Conservation (phyloP, 2,797 vertebrate species). For the Diplodus puntazzo region DNA sequence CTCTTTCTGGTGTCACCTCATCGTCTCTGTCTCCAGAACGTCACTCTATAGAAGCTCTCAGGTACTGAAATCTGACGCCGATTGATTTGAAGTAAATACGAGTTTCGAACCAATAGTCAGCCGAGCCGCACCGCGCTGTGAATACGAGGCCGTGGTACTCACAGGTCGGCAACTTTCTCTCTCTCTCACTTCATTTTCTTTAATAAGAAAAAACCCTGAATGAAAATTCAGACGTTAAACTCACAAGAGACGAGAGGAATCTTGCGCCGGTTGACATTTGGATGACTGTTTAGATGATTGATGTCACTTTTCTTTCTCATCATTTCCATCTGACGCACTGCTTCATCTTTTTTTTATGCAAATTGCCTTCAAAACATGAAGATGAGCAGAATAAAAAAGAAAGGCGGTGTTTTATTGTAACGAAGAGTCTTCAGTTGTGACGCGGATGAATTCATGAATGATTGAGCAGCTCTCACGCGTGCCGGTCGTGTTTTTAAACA, state of each 20-base stretch:
- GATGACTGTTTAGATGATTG: slow-evolving; percentile 1
- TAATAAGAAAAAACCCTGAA: neutral
- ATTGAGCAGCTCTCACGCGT: slow-evolving; percentile 8
- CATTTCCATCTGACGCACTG: neutral
- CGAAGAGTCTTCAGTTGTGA: neutral
- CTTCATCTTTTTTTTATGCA: slow-evolving; percentile 8
- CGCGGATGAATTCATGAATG: slow-evolving; percentile 24
- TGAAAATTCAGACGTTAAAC: neutral
- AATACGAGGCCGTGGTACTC: too few species aligned
- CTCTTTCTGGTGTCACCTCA: too few species aligned
- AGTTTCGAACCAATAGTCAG: too few species aligned
- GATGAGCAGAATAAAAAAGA: neutral
- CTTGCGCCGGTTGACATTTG: neutral
- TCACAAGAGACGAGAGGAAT: neutral
- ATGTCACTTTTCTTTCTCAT: neutral
- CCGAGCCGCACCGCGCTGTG: too few species aligned
- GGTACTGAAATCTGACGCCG: too few species aligned
- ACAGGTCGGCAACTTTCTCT: neutral
- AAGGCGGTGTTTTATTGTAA: neutral
- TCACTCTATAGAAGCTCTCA: too few species aligned
- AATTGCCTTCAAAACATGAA: neutral
- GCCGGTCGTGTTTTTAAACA: slow-evolving; percentile 12
- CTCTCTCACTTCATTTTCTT: too few species aligned
- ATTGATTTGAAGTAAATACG: too few species aligned
- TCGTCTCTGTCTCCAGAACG: too few species aligned